Base-by-base conservation (phyloP, 2,113 vertebrate species). In the Myotis davidii region DNA sequence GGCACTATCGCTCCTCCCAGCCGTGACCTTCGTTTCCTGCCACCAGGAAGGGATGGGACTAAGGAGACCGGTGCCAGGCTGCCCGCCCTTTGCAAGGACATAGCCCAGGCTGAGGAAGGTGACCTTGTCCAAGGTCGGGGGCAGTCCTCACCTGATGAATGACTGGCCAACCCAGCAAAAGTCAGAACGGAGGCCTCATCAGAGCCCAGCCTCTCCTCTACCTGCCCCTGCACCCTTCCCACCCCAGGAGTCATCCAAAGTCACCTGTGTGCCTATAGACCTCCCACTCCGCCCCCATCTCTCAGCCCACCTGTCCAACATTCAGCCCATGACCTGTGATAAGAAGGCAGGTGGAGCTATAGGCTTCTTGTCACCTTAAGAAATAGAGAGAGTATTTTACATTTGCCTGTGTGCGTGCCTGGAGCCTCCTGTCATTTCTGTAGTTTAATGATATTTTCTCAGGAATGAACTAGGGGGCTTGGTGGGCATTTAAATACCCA, bases 1-100 rank as follows among this genome's bases (percentile, higher is more conserved):
- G 17, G 16, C 34, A 1, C 1, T 4, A 12, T 1, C 0, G 0
- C 56, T 11, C 21, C 76, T 18, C 7, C n/a, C 14, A 3, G 7
- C 34, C 4, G n/a, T 7, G 27, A 21, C 32, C 69, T 21, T 2
- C 27, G 17, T 11, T 34, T 45, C 69, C 27, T 2, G 25, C 11
- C 9, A 0, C 16, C 0, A 11, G 65, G 59, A 59, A 54, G 4
- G 16, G 34, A 54, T 7, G 34, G 73, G 20, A 14, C 0, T 2
- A 21, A 54, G 59, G 65, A 39, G 20, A 56, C 1, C 4, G 16
- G 17, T 16, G 10, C 45, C 65, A 2, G 0, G 39, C 23, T 21
- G 23, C 37, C 59, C 2, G 65, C 2, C 48, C 76, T 25, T 5
- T 11, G 18, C 1, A 37, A 27, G 29, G 32, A 59, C 2, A 2